Percentiles rank a stretch among this genome's conserved stretches.
Conservation (phyloP, 2,113 vertebrate genomes). For the Odontophorus gujanensis region DNA sequence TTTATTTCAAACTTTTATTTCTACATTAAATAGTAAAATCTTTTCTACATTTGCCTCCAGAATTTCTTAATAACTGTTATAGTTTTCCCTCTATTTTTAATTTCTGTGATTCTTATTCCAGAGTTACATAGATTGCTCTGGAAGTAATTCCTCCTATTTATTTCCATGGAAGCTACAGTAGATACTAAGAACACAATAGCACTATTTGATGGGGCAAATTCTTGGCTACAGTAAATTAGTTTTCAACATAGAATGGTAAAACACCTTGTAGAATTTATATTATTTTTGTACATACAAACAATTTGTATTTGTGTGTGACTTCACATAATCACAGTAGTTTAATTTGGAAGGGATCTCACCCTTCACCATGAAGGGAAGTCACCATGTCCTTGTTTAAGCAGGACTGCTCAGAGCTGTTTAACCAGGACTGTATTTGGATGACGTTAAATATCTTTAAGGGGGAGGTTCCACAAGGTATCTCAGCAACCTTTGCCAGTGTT, state of each 20-base stretch:
- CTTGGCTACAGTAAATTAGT: too few species aligned
- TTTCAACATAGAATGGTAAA: neutral
- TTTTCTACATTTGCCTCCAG: neutral
- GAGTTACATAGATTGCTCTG: neutral
- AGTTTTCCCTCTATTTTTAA: neutral
- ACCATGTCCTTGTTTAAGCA: neutral
- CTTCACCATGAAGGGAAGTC: neutral
- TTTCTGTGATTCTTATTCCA: neutral
- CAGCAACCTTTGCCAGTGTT: neutral
- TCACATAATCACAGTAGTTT: neutral
- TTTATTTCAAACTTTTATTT: neutral
- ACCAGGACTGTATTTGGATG: neutral
- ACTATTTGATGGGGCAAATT: too few species aligned
- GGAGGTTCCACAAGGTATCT: neutral
- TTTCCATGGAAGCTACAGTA: too few species aligned
- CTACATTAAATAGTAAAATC: neutral
- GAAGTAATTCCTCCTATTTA: too few species aligned
- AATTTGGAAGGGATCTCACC: neutral
- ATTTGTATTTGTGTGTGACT: neutral
- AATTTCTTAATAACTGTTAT: neutral
- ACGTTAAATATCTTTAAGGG: neutral
- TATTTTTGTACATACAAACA: too few species aligned
- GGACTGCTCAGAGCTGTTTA: accelerated
- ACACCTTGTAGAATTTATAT: neutral
- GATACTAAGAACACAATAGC: too few species aligned